Base-by-base conservation (phyloP, 2,797 vertebrate species). In the Enteromius fasciolatus region DNA sequence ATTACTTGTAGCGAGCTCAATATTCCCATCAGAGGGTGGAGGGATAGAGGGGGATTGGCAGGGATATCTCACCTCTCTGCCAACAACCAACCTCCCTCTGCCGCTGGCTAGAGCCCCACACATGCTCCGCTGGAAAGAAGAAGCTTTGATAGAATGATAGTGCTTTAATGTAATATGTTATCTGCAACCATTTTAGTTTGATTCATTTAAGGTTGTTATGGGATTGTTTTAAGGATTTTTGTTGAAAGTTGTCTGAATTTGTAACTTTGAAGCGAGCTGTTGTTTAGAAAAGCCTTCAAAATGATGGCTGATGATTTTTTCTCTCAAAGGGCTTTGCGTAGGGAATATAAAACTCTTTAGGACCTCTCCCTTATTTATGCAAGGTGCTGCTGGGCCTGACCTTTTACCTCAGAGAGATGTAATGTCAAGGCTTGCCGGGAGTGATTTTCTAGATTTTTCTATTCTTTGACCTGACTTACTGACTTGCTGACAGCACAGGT, bases 61-160 rank as follows among this genome's bases (percentile, higher is more conserved):
- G 69, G 50, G 72, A 84, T 28, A 72, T 74, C 86, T 44, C 59
- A 76, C 78, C 59, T 88, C 66, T 11, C 89, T 92, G 92, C 93
- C 92, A 93, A 89, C 86, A 90, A 64, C 85, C 81, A 86, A 84
- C 89, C 90, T 92, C 90, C 81, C 28, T 86, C 89, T 90, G 88
- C 83, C 88, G 85, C 80, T 89, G 86, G 81, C 84, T 89, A 86
- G 84, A 89, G 75, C 79, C 78, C 15, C 52, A 28, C 54, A 66
- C 72, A 61, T 48, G 18, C 69, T 67, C 75, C 1, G 41, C 39
- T 78, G 52, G 63, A 64, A 31, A 36, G 69, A 52, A 25, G 28
- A 75, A 41, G 7, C 33, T n/a, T 75, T 75, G 33, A 75, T 57
- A 25, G 33, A 25, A 59, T 25, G 57, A 59, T 25, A 12, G n/a